phyloP scores from a whole-genome alignment of 2,888 invertebrate species.

The Colletes collaris region DNA sequence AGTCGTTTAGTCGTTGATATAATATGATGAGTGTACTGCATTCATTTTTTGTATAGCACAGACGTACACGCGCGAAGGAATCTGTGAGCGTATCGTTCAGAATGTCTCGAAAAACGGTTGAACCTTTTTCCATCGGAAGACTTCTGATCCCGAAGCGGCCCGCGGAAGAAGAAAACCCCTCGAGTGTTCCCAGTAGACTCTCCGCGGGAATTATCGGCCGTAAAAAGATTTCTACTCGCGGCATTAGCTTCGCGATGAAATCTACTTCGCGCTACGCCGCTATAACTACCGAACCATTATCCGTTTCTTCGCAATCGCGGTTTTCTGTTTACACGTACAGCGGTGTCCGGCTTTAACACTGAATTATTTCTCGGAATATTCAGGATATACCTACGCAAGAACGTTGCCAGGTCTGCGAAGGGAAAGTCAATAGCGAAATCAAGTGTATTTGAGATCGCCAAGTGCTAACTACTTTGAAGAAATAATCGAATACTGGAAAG shows the following conservation, averaged over 20 bases:
- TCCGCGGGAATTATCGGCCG: constrained; percentile 22
- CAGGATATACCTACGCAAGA: background rate
- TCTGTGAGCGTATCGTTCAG: constrained; percentile 13
- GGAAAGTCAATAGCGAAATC: background rate
- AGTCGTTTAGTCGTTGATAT: too few species aligned
- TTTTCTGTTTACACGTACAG: constrained; percentile 13
- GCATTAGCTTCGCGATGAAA: constrained; percentile 20
- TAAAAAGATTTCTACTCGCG: constrained; percentile 32
- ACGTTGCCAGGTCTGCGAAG: background rate
- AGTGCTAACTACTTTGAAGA: background rate
- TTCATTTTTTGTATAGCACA: too few species aligned
- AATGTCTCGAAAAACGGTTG: constrained; percentile 29
- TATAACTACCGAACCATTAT: constrained; percentile 21
- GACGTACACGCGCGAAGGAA: too few species aligned
- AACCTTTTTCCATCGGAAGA: constrained; percentile 23
- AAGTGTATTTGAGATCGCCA: background rate
- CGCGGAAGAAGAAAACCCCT: constrained; percentile 32
- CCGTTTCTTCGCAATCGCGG: constrained; percentile 2
- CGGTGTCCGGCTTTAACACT: background rate
- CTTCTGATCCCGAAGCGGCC: constrained; percentile 18
- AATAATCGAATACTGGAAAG: too few species aligned
- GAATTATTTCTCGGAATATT: constrained; percentile 17
- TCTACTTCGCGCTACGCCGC: constrained; percentile 9
- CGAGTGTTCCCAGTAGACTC: constrained; percentile 6
- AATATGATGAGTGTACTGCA: too few species aligned